Conservation (phyloP, 2,113 vertebrate species). For the Sigmodon hispidus region DNA sequence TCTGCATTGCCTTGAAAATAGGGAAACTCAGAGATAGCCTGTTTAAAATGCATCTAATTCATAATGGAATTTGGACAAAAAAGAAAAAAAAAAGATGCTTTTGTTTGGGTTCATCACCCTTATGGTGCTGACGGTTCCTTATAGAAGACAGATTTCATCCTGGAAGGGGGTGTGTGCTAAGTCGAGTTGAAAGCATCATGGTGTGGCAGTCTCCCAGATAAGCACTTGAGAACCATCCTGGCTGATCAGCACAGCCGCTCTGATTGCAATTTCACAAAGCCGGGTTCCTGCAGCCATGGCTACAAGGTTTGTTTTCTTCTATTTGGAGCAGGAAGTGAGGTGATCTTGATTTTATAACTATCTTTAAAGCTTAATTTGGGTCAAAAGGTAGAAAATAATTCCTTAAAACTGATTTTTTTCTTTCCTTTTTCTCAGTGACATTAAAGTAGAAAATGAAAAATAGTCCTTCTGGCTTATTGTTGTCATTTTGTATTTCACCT, state of each 20-base stretch:
- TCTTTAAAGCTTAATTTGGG: constrained; percentile 45
- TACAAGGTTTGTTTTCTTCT: constrained; percentile 71
- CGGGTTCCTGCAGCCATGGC: constrained; percentile 70
- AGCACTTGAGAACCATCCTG: constrained; percentile 66
- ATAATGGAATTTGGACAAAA: constrained; percentile 54
- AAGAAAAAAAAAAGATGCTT: not conserved
- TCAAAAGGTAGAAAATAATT: constrained; percentile 9
- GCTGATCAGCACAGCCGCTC: constrained; percentile 40
- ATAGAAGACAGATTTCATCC: constrained; percentile 67
- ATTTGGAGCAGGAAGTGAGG: constrained; percentile 50
- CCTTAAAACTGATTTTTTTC: not conserved
- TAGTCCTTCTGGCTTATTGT: not conserved
- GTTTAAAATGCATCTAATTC: constrained; percentile 54
- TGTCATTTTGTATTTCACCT: not conserved
- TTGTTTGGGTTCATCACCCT: constrained; percentile 56
- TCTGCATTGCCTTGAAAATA: not conserved
- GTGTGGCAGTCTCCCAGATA: constrained; percentile 50
- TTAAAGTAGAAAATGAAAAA: not conserved
- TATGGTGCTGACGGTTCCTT: constrained; percentile 52
- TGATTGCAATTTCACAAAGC: constrained; percentile 65
- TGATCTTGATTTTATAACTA: constrained; percentile 59
- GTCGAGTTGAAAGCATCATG: constrained; percentile 44
- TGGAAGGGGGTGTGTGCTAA: constrained; percentile 65
- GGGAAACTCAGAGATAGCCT: not conserved
- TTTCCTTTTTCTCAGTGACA: not conserved